Conservation (phyloP, 2,113 vertebrate genomes). For the Sclerurus mexicanus region DNA sequence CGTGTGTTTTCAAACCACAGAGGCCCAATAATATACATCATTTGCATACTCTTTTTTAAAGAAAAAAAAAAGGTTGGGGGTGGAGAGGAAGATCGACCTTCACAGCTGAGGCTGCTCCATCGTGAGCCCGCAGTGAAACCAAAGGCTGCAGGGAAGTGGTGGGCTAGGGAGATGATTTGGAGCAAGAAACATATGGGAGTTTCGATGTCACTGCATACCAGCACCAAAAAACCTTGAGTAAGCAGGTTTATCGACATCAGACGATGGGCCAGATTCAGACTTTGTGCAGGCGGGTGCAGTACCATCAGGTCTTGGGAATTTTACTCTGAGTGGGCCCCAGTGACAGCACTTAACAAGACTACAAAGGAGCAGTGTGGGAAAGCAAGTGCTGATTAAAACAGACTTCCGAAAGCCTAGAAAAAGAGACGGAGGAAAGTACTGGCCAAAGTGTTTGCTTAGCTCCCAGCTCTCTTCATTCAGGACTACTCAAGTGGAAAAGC, state of each 20-base stretch:
- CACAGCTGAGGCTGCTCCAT: not conserved
- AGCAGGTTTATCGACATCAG: not conserved
- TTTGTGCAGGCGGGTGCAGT: not conserved
- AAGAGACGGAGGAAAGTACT: constrained; percentile 9
- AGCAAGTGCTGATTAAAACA: constrained; percentile 44
- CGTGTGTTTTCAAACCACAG: constrained; percentile 51
- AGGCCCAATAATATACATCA: constrained; percentile 44
- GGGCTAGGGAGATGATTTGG: not conserved
- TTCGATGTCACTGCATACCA: not conserved
- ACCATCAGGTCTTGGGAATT: not conserved
- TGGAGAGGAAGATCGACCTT: constrained; percentile 29
- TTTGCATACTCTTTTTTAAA: constrained; percentile 31
- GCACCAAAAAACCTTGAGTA: not conserved
- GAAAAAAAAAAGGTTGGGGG: not conserved
- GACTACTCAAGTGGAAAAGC: constrained; percentile 46
- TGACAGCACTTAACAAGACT: constrained; percentile 10
- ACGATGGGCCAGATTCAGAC: not conserved
- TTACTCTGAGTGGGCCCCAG: not conserved
- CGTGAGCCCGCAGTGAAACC: rapidly evolving
- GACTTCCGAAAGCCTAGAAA: constrained; percentile 35
- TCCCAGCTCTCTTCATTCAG: constrained; percentile 41
- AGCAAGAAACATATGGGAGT: not conserved
- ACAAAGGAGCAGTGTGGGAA: constrained; percentile 38
- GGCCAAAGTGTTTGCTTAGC: constrained; percentile 51
- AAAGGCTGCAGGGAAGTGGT: not conserved